A percentile compares a stretch with the other conserved stretches of the same genome.
Conservation (phyloP, 2,888 invertebrate genomes). For the Andricus quercusramuli region DNA sequence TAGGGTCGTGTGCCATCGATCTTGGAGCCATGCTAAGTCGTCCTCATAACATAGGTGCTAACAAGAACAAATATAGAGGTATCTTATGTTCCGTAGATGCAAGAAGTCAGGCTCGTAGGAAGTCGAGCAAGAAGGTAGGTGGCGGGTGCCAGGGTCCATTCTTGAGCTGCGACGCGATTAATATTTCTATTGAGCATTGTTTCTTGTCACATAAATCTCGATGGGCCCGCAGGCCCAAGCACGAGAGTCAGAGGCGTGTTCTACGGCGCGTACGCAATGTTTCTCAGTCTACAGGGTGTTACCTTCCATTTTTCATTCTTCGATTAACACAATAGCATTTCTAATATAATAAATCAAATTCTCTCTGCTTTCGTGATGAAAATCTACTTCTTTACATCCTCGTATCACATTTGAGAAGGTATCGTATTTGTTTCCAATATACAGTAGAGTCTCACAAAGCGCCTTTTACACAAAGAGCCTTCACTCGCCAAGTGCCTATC, state of each 20-base stretch:
- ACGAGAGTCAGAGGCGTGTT: slow-evolving; percentile 41
- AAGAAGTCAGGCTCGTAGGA: slow-evolving; percentile 58
- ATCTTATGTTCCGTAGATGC: neutral
- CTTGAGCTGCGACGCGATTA: slow-evolving; percentile 63
- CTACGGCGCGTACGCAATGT: slow-evolving; percentile 38
- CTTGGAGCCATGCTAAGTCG: neutral
- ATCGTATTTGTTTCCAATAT: too few relatives aligned
- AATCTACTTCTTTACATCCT: neutral
- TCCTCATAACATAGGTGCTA: slow-evolving; percentile 17
- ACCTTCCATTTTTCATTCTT: slow-evolving; percentile 20
- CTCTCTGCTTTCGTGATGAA: neutral
- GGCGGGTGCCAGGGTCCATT: slow-evolving; percentile 57
- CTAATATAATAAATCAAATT: neutral
- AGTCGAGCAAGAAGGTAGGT: slow-evolving; percentile 67
- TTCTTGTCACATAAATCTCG: slow-evolving; percentile 67
- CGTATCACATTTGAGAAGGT: too few relatives aligned
- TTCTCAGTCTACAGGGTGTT: slow-evolving; percentile 35
- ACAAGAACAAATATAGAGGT: slow-evolving; percentile 20
- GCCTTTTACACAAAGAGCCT: too few relatives aligned
- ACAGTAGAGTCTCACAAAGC: too few relatives aligned
- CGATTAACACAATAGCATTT: slow-evolving; percentile 6
- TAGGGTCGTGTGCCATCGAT: neutral
- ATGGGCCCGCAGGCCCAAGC: slow-evolving; percentile 39
- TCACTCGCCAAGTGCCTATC: too few relatives aligned
- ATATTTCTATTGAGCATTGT: slow-evolving; percentile 70